These are phyloP conservation scores for Leistus spinibarbis DNA, from an alignment of 2,888 invertebrate genomes.

Conservation along the genomic window DNA sequence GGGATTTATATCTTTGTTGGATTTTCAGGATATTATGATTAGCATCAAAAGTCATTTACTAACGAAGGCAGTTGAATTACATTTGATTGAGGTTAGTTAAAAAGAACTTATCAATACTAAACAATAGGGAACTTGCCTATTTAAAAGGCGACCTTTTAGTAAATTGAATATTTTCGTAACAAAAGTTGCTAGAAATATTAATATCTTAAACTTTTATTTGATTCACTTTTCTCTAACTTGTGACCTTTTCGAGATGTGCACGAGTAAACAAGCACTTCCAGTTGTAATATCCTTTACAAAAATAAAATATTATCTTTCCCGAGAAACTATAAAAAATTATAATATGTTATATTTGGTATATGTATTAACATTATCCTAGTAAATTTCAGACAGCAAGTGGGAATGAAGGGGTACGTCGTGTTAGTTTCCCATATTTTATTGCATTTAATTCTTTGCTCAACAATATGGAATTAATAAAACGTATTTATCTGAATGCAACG, in stretches of 20 bases:
- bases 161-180: too few relatives aligned
- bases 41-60: conserved; percentile 93
- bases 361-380: neutral
- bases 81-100: conserved; percentile 84
- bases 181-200: too few relatives aligned
- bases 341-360: neutral
- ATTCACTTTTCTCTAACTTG: too few relatives aligned
- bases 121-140: neutral
- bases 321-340: neutral
- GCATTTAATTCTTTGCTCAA: conserved; percentile 96
- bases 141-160: too few relatives aligned
- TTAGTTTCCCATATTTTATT: conserved; percentile 98
- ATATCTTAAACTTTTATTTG: too few relatives aligned
- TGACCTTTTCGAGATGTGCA: too few relatives aligned
- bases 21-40: conserved; percentile 95
- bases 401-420: conserved; percentile 74
- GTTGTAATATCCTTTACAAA: too few relatives aligned
- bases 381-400: conserved; percentile 68
- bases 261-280: too few relatives aligned
- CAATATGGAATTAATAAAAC: conserved; percentile 98
- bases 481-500: conserved; percentile 90
- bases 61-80: conserved; percentile 88
- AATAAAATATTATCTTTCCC: too few relatives aligned
- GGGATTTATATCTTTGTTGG: conserved; percentile 91
- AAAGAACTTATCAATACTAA: neutral